Evolutionary conservation across 2,888 invertebrate species (phyloP), one percentile per base, ranked within the genome.

Genomic region (Aleiodes leptofemur): DNA sequence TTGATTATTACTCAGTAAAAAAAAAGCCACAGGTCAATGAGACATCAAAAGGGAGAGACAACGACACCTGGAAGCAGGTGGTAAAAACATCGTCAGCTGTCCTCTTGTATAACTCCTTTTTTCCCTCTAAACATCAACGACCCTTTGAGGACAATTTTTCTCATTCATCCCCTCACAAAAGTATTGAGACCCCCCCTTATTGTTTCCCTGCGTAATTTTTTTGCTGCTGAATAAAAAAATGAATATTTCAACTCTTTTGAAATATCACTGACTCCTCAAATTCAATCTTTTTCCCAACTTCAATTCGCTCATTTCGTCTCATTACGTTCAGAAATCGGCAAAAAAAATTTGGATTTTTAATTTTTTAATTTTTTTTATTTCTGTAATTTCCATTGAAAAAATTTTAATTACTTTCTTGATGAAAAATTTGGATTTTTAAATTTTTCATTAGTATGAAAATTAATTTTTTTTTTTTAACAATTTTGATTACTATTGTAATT

Each of bases 281-380:
- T 50, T 66, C 61, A 38, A 50, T 55, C 68, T 78, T 72, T 74
- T 73, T 61, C 73, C 56, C 59, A 70, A 69, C 70, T 74, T 68
- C 69, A 38, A 61, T 76, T 80, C 73, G 72, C 76, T 38, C 23
- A 23, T 38, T 38, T 38, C 38, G 38, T 38, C 8, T 8, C 8
- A 38, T 38, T 38, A 38, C 23, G 23, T 23, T 23, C 23, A n/a
- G n/a, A n/a, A n/a, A n/a, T n/a, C n/a, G n/a, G n/a, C n/a, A n/a
- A n/a, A n/a, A n/a, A n/a, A n/a, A n/a, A n/a, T n/a, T n/a, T n/a
- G n/a, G n/a, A n/a, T n/a, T n/a, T n/a, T n/a, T n/a, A n/a, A n/a
- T n/a, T n/a, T n/a, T n/a, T n/a, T n/a, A n/a, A n/a, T n/a, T n/a
- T n/a, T n/a, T n/a, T n/a, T n/a, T n/a, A n/a, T n/a, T n/a, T n/a